Conservation (phyloP, 2,888 invertebrate genomes). For the Tetanocera ferruginea region DNA sequence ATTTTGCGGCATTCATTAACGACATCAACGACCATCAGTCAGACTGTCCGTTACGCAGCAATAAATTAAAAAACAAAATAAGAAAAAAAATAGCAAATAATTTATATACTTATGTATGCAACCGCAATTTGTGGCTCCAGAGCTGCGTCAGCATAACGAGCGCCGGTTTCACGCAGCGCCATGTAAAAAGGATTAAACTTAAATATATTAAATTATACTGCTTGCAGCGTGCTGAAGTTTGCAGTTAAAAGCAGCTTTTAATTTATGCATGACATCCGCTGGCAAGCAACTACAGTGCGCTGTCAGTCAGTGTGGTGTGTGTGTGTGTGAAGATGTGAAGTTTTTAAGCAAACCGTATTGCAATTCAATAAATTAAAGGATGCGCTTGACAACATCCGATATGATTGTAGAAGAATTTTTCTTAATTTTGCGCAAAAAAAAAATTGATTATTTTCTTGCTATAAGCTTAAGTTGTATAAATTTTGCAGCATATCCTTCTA, state of each 20-base stretch:
- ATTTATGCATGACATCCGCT: neutral
- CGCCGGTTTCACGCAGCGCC: neutral
- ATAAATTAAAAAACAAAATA: constrained; percentile 13
- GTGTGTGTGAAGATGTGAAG: too few species aligned
- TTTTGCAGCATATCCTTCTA: too few species aligned
- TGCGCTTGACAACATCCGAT: too few species aligned
- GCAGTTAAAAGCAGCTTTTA: neutral
- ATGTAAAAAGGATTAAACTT: constrained; percentile 14
- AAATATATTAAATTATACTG: constrained; percentile 15
- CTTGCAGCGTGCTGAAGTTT: neutral
- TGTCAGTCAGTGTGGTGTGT: too few species aligned
- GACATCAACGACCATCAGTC: neutral
- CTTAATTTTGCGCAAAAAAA: too few species aligned
- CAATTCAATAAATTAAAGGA: too few species aligned
- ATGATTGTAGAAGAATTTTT: too few species aligned
- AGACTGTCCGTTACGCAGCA: neutral
- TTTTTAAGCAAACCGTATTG: too few species aligned
- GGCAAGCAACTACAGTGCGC: neutral
- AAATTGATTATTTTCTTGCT: too few species aligned
- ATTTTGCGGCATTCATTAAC: constrained; percentile 18
- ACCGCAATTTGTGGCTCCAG: neutral
- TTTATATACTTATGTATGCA: neutral
- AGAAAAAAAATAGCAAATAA: too few species aligned
- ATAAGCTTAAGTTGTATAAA: too few species aligned
- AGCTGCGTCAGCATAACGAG: constrained; percentile 4